Evolutionary conservation across 2,888 invertebrate genomes (phyloP).

Genomic region (Zelleria hepariella): DNA sequence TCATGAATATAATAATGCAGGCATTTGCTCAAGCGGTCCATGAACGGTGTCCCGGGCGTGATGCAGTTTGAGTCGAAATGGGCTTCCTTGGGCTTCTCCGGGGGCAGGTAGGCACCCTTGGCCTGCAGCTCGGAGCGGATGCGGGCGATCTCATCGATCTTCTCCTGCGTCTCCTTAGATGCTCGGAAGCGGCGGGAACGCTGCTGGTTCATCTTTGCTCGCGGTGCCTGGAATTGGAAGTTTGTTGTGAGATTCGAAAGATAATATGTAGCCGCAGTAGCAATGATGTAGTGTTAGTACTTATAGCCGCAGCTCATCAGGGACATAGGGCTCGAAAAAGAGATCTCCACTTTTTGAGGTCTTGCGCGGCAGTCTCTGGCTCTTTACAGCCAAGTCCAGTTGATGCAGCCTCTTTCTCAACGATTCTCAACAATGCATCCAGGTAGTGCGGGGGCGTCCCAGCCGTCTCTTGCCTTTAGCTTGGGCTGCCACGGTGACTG

Average conservation of each 20-base stretch:
- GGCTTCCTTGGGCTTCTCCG: constrained; percentile 90
- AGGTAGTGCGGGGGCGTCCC: too few species aligned
- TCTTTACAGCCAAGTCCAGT: too few species aligned
- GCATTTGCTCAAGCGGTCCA: constrained; percentile 90
- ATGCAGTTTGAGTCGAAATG: constrained; percentile 99
- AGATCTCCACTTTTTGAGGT: too few species aligned
- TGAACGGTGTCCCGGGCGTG: constrained; percentile 99
- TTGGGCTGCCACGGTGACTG: too few species aligned
- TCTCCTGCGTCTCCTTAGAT: constrained; percentile 94
- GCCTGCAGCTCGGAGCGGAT: constrained; percentile 80
- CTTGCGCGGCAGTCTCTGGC: too few species aligned
- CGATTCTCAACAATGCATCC: too few species aligned
- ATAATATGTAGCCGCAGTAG: too few species aligned
- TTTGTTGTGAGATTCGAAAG: background rate
- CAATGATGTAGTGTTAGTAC: too few species aligned
- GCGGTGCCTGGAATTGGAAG: constrained; percentile 78
- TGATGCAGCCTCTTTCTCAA: too few species aligned
- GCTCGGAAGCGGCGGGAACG: constrained; percentile 96
- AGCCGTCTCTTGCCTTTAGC: too few species aligned
- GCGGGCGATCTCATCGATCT: constrained; percentile 86
- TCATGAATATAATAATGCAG: constrained; percentile 92
- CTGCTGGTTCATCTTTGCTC: constrained; percentile 99
- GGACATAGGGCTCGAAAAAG: too few species aligned
- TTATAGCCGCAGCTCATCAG: too few species aligned
- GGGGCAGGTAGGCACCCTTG: constrained; percentile 84